Percentiles rank a stretch among this genome's conserved stretches.
phyloP scores from a whole-genome alignment of 2,113 vertebrate genomes.

The Geococcyx californianus region DNA sequence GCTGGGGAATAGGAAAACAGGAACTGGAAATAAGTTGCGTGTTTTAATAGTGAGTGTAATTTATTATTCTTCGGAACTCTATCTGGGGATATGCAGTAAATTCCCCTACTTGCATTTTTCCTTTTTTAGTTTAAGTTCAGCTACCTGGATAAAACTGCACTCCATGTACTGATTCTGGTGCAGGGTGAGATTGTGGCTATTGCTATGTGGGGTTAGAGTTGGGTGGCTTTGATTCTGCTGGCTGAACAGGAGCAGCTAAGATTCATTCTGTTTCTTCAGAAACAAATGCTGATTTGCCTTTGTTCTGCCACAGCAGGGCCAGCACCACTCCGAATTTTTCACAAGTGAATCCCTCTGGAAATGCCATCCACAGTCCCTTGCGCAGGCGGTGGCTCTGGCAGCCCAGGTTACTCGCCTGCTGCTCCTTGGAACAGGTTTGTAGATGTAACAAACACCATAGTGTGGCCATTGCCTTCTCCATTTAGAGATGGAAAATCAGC shows the following conservation, averaged over 20 bases:
- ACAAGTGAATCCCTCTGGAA: neutral
- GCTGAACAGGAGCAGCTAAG: neutral
- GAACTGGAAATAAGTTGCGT: neutral
- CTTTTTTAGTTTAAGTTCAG: neutral
- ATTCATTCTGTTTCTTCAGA: neutral
- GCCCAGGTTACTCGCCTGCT: neutral
- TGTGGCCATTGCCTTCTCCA: neutral
- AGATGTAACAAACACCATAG: neutral
- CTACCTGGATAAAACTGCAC: neutral
- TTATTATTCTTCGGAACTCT: neutral
- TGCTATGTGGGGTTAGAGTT: neutral
- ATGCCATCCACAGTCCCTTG: fast-evolving
- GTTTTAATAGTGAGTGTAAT: neutral
- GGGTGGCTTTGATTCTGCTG: neutral
- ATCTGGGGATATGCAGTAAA: neutral
- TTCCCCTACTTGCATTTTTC: neutral
- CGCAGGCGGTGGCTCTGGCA: neutral
- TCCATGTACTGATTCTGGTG: neutral
- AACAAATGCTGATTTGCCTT: neutral
- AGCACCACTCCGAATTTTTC: neutral
- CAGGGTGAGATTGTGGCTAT: neutral
- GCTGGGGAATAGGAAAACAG: neutral
- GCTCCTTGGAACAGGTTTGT: neutral
- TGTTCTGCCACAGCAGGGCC: neutral
- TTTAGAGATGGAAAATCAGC: neutral